These are phyloP conservation scores for Anoplolepis gracilipes DNA, from an alignment of 1,140 invertebrate species.

Conservation along the genomic window DNA sequence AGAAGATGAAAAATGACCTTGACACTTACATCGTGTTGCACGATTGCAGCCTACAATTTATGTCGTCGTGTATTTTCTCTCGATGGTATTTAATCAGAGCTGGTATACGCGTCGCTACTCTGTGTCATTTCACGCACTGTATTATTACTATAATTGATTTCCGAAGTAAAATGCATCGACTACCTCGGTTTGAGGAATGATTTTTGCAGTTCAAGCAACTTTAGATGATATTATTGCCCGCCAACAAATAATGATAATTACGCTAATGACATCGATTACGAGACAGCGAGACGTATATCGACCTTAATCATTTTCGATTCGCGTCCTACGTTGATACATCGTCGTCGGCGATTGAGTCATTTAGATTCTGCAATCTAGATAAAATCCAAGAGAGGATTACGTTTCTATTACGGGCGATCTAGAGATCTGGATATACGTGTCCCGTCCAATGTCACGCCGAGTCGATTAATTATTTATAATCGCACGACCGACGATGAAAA, in stretches of 20 bases:
- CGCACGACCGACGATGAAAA: constrained; percentile 41
- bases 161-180: constrained; percentile 7
- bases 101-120: constrained; percentile 53
- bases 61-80: constrained; percentile 52
- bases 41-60: constrained; percentile 37
- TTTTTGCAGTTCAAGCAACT: constrained; percentile 20
- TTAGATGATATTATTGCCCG: constrained; percentile 48
- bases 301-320: constrained; percentile 44
- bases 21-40: constrained; percentile 30
- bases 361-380: constrained; percentile 78
- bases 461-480: constrained; percentile 58
- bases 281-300: constrained; percentile 40
- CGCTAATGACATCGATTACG: constrained; percentile 54
- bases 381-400: constrained; percentile 70
- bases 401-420: constrained; percentile 71
- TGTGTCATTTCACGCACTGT: constrained; percentile 66
- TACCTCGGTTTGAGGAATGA: constrained; percentile 46
- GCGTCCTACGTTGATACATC: constrained; percentile 27
- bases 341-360: constrained; percentile 49
- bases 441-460: constrained; percentile 43
- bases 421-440: constrained; percentile 12
- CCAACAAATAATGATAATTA: constrained; percentile 64
- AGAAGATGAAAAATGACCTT: constrained; percentile 41
- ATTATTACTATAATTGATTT: constrained; percentile 73
- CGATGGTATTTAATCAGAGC: constrained; percentile 61